Base-by-base conservation (phyloP, 2,797 vertebrate genomes). In the Characodon lateralis region DNA sequence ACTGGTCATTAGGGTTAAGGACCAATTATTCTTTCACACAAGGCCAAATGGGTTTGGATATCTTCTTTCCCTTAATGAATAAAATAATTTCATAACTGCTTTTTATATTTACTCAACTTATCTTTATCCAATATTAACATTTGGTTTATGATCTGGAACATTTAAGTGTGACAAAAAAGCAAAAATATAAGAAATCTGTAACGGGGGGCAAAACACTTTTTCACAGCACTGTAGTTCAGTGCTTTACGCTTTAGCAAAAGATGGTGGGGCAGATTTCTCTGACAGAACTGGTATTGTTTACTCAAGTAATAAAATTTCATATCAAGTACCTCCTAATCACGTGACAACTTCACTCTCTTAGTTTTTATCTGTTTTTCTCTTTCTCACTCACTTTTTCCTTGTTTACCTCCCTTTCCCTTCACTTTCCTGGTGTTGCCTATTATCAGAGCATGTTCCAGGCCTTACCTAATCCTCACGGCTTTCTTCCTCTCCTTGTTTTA, bases 371-470 rank as follows among this genome's bases (percentile, higher is more conserved):
- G 77, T 85, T 80, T 85, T 66, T 80, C 13, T 80, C 74, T 82
- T 78, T 66, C 51, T 50, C 48, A 26, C 46, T 51, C 61, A 80
- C 82, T 84, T 75, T 83, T 56, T 76, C 78, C 77, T 24, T 9
- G 1, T 71, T 46, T 20, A 53, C 53, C 86, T 80, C 76, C 78
- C 73, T 80, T 72, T 77, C 68, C 20, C 74, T 81, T 28, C 86
- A 82, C 78, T 85, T 85, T 85, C 87, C 81, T 83, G 82, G 78
- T 79, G 78, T 87, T 83, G 85, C 89, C 92, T 89, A 89, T 94
- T 91, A 94, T 88, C 86, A 91, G 88, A 81, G 88, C 83, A 76
- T 85, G 90, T 89, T 89, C 86, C 89, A 92, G 91, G 89, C 88
- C 88, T 88, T n/a, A 88, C 89, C 82, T 93, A 90, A 93, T 92